Percentiles rank a stretch among this genome's conserved stretches.
Evolutionary conservation across 2,797 vertebrate species (phyloP).

Genomic region (Tiaroga cobitis): DNA sequence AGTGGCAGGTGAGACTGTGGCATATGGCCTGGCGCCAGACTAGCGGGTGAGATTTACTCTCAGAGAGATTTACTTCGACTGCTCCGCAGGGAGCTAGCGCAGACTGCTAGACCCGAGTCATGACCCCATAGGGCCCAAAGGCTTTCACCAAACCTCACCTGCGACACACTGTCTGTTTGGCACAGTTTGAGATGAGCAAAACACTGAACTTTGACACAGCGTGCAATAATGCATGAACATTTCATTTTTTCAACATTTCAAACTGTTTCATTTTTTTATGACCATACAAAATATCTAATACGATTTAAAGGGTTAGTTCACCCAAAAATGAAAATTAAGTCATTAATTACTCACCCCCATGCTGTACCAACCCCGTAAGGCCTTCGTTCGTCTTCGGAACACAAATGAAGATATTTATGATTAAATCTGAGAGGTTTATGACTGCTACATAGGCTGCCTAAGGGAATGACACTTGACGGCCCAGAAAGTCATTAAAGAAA

Average conservation of each 20-base stretch:
- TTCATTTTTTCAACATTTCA: no score
- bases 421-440: no score
- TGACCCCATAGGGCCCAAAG: slow-evolving; percentile 39
- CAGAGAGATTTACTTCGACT: slow-evolving; percentile 51
- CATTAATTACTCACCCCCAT: no score
- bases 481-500: no score
- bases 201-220: slow-evolving; percentile 40
- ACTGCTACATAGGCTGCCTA: no score
- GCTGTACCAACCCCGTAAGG: no score
- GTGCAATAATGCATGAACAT: slow-evolving; percentile 2
- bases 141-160: slow-evolving; percentile 68
- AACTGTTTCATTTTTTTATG: neutral
- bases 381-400: no score
- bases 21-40: slow-evolving; percentile 72
- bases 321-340: no score
- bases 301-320: no score
- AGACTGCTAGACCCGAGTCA: slow-evolving; percentile 63
- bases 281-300: neutral
- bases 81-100: slow-evolving; percentile 52
- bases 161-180: slow-evolving; percentile 68
- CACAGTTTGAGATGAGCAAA: slow-evolving; percentile 61
- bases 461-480: no score
- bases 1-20: slow-evolving; percentile 59
- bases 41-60: slow-evolving; percentile 56
- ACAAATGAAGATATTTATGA: no score